These are phyloP conservation scores for Diorhabda carinulata DNA, from an alignment of 1,140 invertebrate genomes.

Conservation along the genomic window DNA sequence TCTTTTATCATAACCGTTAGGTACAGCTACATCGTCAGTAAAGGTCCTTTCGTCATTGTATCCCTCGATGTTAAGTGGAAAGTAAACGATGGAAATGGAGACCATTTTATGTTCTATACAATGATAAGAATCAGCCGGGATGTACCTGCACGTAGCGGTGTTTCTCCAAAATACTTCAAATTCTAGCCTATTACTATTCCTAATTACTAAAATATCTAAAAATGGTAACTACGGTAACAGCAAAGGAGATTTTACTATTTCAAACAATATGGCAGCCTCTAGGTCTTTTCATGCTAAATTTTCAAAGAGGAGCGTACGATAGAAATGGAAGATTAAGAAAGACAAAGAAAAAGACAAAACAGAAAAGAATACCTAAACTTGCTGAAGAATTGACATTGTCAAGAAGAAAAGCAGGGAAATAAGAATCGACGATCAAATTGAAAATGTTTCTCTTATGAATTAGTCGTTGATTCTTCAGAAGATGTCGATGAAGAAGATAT, in stretches of 20 bases:
- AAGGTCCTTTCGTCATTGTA: too few relatives aligned
- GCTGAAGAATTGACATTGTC: not conserved
- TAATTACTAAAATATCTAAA: too few relatives aligned
- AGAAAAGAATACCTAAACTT: not conserved
- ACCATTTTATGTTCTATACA: too few relatives aligned
- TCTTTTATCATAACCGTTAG: too few relatives aligned
- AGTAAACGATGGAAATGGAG: too few relatives aligned
- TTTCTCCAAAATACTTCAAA: too few relatives aligned
- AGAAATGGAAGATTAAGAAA: conserved; percentile 3
- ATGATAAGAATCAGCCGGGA: too few relatives aligned
- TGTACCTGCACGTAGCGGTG: too few relatives aligned
- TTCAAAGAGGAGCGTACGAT: not conserved
- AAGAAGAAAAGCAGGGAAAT: not conserved
- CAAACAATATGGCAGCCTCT: not conserved
- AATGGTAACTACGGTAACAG: not conserved
- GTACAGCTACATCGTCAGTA: too few relatives aligned
- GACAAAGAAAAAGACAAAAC: not conserved
- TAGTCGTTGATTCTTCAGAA: not conserved
- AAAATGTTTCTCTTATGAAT: not conserved
- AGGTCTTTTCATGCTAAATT: conserved; percentile 5
- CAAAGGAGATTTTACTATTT: conserved; percentile 6
- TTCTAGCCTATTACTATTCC: too few relatives aligned
- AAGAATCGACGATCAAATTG: not conserved
- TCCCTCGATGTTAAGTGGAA: too few relatives aligned
- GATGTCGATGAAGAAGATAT: conserved; percentile 3